Evolutionary conservation across 35 echinoderm and acorn worm species (phyloP).

Genomic region (Apostichopus californicus): DNA sequence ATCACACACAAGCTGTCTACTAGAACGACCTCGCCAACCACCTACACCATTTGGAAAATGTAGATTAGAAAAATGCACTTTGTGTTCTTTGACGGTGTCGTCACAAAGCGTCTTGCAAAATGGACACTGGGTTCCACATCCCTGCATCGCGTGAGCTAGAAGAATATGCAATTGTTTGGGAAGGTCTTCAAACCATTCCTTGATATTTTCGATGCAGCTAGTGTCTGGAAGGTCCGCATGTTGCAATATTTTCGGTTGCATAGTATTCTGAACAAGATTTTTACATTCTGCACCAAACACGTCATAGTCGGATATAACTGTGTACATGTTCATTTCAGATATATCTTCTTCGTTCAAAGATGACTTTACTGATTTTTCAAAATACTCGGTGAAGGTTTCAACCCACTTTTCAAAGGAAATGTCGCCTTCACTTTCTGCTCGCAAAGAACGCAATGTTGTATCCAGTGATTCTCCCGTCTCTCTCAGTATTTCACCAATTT

Average conservation of each 20-base stretch:
- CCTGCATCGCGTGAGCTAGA: neutral
- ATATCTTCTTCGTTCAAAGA: constrained; percentile 26
- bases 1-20: neutral
- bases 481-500: neutral
- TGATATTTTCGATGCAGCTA: neutral
- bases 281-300: neutral
- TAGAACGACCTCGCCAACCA: neutral
- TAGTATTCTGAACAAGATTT: neutral
- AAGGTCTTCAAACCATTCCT: neutral
- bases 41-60: constrained; percentile 32
- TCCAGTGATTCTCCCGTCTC: constrained; percentile 22
- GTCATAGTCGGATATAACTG: neutral
- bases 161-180: neutral
- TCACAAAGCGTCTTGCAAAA: too few relatives aligned
- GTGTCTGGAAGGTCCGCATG: constrained; percentile 8
- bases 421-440: neutral
- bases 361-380: neutral
- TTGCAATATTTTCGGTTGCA: neutral
- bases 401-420: constrained; percentile 19
- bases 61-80: constrained; percentile 22
- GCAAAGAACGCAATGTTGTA: neutral
- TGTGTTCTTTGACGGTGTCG: constrained; percentile 1
- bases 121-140: too few relatives aligned
- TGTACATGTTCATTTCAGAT: constrained; percentile 1
- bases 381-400: neutral